Base-by-base conservation (phyloP, 2,113 vertebrate genomes). In the Sander lucioperca region DNA sequence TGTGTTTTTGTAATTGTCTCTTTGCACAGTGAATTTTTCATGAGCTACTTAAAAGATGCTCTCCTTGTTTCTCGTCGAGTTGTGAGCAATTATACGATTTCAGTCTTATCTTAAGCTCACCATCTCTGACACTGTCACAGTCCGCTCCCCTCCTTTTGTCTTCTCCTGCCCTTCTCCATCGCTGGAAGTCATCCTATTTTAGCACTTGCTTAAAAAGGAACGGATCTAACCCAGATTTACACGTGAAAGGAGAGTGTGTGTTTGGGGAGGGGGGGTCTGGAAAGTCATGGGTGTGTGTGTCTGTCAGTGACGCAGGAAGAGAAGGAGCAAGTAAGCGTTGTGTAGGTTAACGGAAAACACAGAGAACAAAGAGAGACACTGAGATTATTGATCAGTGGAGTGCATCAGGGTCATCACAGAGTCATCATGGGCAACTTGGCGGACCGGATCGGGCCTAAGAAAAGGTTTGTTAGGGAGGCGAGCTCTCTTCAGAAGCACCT, bases 201-300 rank as follows among this genome's bases (percentile, higher is more conserved):
- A 93, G 91, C 89, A 59, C 65, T 82, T n/a, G 89, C 92, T 92
- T 80, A 89, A 92, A 93, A 89, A 85, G 74, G 91, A 88, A 74
- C 74, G 48, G 75, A 82, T 92, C 77, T 94, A 94, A 95, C 94
- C 94, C 83, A 95, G 93, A 94, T 95, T 93, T 88, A 82, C 85
- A 27, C 2, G 7, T 54, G 70, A 82, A 56, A 62, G 81, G 70
- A n/a, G 59, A 47, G 51, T 59, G 74, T 74, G 51, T 64, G 63
- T 78, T 53, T 43, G 47, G 59, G 58, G 73, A 14, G 33, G 33
- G 74, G 51, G 36, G 76, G 77, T 88, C 79, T 87, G 71, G 74
- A 87, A 83, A 86, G 83, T 91, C 68, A 63, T 70, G 86, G 67
- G 86, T 73, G 19, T 70, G 51, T 53, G 59, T 57, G 83, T 91